Conservation (phyloP, 2,888 invertebrate genomes). For the Netelia melanura region DNA sequence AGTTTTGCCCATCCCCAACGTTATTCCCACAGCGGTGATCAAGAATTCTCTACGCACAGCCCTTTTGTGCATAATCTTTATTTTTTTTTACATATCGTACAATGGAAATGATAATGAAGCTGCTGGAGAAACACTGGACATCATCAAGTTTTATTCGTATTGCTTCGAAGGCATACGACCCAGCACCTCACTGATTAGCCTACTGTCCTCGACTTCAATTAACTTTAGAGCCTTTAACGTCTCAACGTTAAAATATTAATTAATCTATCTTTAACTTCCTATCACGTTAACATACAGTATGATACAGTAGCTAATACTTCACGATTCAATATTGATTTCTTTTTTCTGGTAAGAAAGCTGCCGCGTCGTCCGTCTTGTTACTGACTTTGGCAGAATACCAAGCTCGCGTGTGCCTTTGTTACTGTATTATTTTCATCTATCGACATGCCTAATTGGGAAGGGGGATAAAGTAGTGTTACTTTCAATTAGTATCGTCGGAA, state of each 20-base stretch:
- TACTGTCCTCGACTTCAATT: slow-evolving; percentile 47
- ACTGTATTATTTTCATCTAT: slow-evolving; percentile 37
- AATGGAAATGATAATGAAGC: slow-evolving; percentile 84
- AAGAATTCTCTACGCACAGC: background rate
- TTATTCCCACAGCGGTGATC: background rate
- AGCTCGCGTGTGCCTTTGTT: slow-evolving; percentile 70
- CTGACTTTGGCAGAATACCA: slow-evolving; percentile 65
- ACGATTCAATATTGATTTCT: slow-evolving; percentile 77
- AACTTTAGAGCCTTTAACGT: slow-evolving; percentile 65
- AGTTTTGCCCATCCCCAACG: too few species aligned
- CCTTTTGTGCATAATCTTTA: slow-evolving; percentile 69
- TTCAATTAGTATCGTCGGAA: slow-evolving; percentile 64
- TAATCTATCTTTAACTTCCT: slow-evolving; percentile 69
- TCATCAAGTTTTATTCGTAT: slow-evolving; percentile 69
- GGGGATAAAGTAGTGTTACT: slow-evolving; percentile 44
- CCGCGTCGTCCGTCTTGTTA: slow-evolving; percentile 70
- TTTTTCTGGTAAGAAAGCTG: slow-evolving; percentile 72
- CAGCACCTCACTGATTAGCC: slow-evolving; percentile 69
- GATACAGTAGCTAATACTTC: slow-evolving; percentile 83
- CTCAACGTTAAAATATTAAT: slow-evolving; percentile 70
- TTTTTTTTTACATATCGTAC: slow-evolving; percentile 84
- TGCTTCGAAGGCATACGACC: slow-evolving; percentile 59
- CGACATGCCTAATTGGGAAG: slow-evolving; percentile 1
- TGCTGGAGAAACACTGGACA: slow-evolving; percentile 79
- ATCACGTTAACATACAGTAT: slow-evolving; percentile 82